Percentiles rank a stretch among this genome's conserved stretches.
These are phyloP conservation scores for Tricholaema leucomelas DNA, from an alignment of 2,113 vertebrate species.

Conservation along the genomic window DNA sequence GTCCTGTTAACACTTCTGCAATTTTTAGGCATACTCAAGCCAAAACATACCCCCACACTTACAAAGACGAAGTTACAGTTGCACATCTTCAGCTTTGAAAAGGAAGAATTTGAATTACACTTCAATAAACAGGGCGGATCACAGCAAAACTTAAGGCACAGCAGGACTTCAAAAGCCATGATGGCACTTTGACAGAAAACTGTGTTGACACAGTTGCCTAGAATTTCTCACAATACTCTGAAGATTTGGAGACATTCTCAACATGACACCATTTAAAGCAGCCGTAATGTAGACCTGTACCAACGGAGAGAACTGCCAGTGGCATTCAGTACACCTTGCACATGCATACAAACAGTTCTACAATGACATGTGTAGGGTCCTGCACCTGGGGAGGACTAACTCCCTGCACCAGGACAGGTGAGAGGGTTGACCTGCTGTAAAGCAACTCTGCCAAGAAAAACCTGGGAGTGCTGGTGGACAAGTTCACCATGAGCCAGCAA, in stretches of 20 bases:
- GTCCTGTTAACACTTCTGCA: not conserved
- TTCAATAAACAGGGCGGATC: not conserved
- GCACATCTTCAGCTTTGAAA: not conserved
- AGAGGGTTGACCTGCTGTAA: too few relatives aligned
- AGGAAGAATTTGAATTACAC: not conserved
- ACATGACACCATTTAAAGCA: not conserved
- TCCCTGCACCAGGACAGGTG: too few relatives aligned
- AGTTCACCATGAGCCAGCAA: too few relatives aligned
- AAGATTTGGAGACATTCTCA: not conserved
- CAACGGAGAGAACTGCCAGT: rapidly evolving
- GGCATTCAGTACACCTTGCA: rapidly evolving
- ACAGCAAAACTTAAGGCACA: not conserved
- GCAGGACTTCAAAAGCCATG: not conserved
- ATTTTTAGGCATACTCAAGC: not conserved
- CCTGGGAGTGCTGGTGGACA: too few relatives aligned
- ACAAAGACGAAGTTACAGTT: not conserved
- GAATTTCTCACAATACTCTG: not conserved
- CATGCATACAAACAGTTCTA: too few relatives aligned
- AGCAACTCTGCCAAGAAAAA: too few relatives aligned
- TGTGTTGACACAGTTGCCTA: not conserved
- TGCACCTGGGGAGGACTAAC: too few relatives aligned
- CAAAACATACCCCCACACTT: not conserved
- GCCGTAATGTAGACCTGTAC: rapidly evolving
- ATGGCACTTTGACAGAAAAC: not conserved
- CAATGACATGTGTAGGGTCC: too few relatives aligned